Evolutionary conservation across 2,113 vertebrate species (phyloP).

Genomic region (Thinocorus orbignyianus): DNA sequence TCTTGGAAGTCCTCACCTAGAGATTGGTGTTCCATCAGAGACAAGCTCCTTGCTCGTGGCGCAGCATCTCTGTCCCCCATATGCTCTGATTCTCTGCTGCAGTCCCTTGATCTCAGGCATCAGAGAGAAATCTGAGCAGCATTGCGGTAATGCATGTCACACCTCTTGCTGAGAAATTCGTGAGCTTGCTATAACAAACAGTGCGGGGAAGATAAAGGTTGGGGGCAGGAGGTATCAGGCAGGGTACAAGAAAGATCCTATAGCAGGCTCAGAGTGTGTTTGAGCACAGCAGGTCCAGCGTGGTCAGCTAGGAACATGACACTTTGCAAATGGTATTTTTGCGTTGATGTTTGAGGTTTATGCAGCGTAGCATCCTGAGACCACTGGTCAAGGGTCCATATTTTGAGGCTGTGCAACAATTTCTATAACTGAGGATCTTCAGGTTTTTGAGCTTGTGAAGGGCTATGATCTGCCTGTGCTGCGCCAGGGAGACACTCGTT

Average conservation of each 20-base stretch:
- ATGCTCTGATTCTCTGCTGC: background rate
- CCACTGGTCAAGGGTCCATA: accelerated
- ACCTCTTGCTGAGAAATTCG: background rate
- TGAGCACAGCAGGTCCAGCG: background rate
- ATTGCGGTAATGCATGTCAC: background rate
- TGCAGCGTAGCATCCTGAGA: accelerated
- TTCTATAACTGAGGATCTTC: background rate
- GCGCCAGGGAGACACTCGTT: slow-evolving; percentile 32
- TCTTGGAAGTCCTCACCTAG: background rate
- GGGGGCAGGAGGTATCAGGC: background rate
- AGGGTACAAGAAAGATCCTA: background rate
- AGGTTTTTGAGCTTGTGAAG: background rate
- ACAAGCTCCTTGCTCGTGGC: background rate
- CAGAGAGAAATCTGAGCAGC: background rate
- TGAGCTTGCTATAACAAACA: background rate
- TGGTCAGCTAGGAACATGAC: background rate
- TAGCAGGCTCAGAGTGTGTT: accelerated
- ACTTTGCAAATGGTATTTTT: background rate
- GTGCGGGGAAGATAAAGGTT: background rate
- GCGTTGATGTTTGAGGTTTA: background rate
- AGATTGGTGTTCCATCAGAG: background rate
- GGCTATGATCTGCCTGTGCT: background rate
- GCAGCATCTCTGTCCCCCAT: background rate
- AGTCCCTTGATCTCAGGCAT: slow-evolving; percentile 19
- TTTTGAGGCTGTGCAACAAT: background rate